Percentiles rank a stretch among this genome's conserved stretches.
Conservation (phyloP, 2,797 vertebrate genomes). For the Peromyscus melanophrys region DNA sequence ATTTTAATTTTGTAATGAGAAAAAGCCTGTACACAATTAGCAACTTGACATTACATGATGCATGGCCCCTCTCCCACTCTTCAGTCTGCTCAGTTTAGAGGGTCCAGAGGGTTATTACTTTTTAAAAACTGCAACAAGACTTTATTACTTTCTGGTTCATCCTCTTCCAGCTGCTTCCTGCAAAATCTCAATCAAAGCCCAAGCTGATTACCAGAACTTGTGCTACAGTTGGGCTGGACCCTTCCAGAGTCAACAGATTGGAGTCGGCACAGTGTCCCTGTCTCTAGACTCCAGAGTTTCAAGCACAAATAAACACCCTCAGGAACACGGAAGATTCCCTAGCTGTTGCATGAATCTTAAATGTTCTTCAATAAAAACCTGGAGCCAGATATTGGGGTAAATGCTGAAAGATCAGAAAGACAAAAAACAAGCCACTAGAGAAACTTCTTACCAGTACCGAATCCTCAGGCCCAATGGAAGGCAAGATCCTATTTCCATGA, state of each 20-base stretch:
- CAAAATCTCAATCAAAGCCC: not conserved
- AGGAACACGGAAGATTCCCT: not conserved
- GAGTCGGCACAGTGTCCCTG: not conserved
- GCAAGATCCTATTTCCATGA: too few relatives aligned
- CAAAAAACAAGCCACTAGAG: too few relatives aligned
- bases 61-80: not conserved
- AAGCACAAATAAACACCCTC: not conserved
- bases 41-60: conserved; percentile 12
- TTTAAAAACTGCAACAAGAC: not conserved
- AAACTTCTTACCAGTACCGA: too few relatives aligned
- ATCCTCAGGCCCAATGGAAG: too few relatives aligned
- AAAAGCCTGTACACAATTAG: not conserved
- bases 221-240: not conserved
- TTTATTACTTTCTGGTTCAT: not conserved
- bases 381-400: too few relatives aligned
- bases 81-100: not conserved
- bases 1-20: not conserved
- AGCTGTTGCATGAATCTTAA: too few relatives aligned
- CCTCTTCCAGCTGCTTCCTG: not conserved
- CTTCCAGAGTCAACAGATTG: not conserved
- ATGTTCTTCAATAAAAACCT: too few relatives aligned
- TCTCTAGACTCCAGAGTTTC: not conserved
- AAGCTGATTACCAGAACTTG: not conserved
- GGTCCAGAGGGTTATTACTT: not conserved
- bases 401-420: too few relatives aligned